These are phyloP conservation scores for Oreochromis spilurus DNA, from an alignment of 2,113 vertebrate species.

Conservation along the genomic window DNA sequence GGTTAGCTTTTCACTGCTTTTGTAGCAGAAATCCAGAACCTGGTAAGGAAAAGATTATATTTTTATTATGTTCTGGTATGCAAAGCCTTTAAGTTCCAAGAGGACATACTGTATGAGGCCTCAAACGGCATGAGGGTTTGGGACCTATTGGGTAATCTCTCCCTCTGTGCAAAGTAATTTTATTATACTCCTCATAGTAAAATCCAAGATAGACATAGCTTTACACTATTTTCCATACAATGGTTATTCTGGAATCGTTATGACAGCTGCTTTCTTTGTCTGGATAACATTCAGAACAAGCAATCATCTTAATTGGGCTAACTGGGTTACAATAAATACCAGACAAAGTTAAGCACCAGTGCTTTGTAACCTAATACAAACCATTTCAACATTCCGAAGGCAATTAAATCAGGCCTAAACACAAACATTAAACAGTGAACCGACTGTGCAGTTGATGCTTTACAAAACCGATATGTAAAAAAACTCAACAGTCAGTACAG, in stretches of 20 bases:
- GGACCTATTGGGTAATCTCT: not conserved
- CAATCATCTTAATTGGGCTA: not conserved
- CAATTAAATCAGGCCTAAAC: not conserved
- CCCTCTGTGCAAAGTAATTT: not conserved
- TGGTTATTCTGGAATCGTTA: not conserved
- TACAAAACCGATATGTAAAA: not conserved
- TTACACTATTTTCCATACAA: not conserved
- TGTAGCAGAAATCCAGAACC: not conserved
- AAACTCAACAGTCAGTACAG: not conserved
- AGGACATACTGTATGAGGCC: not conserved
- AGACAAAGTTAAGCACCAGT: not conserved
- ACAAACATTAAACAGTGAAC: not conserved
- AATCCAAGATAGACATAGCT: not conserved
- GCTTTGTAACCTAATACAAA: conserved; percentile 15
- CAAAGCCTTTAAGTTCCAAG: not conserved
- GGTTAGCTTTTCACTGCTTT: not conserved
- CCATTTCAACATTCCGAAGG: not conserved
- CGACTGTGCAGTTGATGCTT: not conserved
- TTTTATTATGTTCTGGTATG: not conserved
- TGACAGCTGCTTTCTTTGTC: not conserved
- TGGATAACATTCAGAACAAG: not conserved
- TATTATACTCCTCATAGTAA: not conserved
- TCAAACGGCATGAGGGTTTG: not conserved
- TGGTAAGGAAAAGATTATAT: not conserved
- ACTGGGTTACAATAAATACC: not conserved